Conservation (phyloP, 2,113 vertebrate genomes). For the Rynchops niger region DNA sequence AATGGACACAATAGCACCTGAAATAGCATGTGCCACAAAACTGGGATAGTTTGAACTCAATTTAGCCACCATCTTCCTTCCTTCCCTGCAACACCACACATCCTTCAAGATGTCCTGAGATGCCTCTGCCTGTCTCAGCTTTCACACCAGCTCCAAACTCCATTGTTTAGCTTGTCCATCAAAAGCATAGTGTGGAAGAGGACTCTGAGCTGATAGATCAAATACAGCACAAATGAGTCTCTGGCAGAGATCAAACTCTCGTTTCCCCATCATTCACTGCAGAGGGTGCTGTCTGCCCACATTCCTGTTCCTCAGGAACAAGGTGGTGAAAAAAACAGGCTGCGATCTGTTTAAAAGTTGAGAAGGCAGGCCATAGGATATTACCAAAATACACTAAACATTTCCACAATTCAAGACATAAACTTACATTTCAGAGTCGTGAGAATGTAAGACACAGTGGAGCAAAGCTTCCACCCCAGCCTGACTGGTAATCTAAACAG, state of each 20-base stretch:
- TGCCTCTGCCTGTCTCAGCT: neutral
- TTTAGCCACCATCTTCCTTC: neutral
- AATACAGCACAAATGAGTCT: neutral
- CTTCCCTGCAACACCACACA: neutral
- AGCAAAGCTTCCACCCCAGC: neutral
- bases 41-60: neutral
- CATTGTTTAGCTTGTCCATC: neutral
- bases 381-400: neutral
- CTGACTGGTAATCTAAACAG: neutral
- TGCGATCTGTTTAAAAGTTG: neutral
- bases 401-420: neutral
- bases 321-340: neutral
- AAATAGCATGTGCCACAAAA: neutral
- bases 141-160: neutral
- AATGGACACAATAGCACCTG: neutral
- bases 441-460: neutral
- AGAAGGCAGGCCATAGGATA: neutral
- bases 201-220: neutral
- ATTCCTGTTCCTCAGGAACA: neutral
- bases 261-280: neutral
- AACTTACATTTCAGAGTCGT: neutral
- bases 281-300: slow-evolving; percentile 50
- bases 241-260: neutral
- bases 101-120: neutral
- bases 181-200: neutral